These are phyloP conservation scores for Onychorhynchus coronatus DNA, from an alignment of 2,113 vertebrate genomes.

Conservation along the genomic window DNA sequence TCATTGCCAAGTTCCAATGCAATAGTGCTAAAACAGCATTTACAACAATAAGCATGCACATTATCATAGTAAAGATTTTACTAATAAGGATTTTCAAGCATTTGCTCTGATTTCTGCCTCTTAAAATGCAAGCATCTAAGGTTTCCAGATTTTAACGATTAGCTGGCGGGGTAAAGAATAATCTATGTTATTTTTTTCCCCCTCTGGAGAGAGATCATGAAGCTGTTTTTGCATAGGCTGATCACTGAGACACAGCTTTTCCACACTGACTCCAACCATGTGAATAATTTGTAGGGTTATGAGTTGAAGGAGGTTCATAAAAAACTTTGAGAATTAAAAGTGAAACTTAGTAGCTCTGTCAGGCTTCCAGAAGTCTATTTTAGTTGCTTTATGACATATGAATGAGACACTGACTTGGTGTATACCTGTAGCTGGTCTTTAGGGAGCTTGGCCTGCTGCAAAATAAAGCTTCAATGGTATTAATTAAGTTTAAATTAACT, in stretches of 20 bases:
- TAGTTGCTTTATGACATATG: not conserved
- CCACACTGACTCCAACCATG: not conserved
- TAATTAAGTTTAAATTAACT: not conserved
- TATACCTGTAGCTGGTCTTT: not conserved
- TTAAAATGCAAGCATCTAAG: not conserved
- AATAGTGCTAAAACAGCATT: not conserved
- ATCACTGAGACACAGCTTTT: not conserved
- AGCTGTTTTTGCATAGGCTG: not conserved
- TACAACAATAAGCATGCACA: not conserved
- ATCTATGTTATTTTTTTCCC: not conserved
- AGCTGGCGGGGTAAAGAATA: not conserved
- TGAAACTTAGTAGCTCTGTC: not conserved
- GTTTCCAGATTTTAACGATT: conserved; percentile 36
- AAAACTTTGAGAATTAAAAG: not conserved
- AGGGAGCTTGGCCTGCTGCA: not conserved
- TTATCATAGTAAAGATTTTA: not conserved
- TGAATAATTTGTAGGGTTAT: not conserved
- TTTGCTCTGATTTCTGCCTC: not conserved
- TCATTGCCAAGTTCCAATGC: not conserved
- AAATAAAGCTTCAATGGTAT: not conserved
- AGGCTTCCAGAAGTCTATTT: conserved; percentile 6
- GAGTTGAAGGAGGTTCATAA: not conserved
- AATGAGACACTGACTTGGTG: not conserved
- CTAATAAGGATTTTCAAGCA: conserved; percentile 19
- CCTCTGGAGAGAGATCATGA: not conserved